A percentile compares a stretch with the other conserved stretches of the same genome.
phyloP scores from a whole-genome alignment of 2,113 vertebrate species.

The Fregetta grallaria region DNA sequence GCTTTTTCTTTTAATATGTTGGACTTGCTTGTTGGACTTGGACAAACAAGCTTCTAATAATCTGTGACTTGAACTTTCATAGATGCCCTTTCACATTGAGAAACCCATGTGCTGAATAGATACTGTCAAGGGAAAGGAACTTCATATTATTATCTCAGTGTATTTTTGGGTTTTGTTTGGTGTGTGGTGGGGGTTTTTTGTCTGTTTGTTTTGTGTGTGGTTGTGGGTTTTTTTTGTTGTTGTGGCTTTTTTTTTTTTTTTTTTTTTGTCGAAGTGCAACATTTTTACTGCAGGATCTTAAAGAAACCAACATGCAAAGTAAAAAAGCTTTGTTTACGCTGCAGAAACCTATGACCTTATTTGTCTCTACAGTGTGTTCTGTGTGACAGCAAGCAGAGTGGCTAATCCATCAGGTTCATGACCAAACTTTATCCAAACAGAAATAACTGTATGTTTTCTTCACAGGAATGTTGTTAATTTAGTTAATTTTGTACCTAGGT shows the following conservation, averaged over 20 bases:
- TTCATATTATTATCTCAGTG: not conserved
- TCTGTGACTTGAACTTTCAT: not conserved
- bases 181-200: no score
- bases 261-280: not conserved
- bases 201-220: no score
- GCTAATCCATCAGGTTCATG: not conserved
- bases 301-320: not conserved
- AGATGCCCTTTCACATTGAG: not conserved
- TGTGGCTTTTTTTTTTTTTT: no score
- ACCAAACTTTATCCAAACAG: not conserved
- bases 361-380: not conserved
- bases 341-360: not conserved
- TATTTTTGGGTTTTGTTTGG: no score
- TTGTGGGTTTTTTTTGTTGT: no score
- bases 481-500: not conserved
- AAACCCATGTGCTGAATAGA: not conserved
- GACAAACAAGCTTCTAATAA: not conserved
- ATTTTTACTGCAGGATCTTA: not conserved
- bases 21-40: not conserved
- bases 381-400: not conserved
- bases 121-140: not conserved
- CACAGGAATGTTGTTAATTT: not conserved
- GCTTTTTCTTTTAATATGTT: not conserved
- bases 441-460: not conserved
- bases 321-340: not conserved